These are phyloP conservation scores for Microcebus murinus DNA, from an alignment of 2,113 vertebrate species.

Conservation along the genomic window DNA sequence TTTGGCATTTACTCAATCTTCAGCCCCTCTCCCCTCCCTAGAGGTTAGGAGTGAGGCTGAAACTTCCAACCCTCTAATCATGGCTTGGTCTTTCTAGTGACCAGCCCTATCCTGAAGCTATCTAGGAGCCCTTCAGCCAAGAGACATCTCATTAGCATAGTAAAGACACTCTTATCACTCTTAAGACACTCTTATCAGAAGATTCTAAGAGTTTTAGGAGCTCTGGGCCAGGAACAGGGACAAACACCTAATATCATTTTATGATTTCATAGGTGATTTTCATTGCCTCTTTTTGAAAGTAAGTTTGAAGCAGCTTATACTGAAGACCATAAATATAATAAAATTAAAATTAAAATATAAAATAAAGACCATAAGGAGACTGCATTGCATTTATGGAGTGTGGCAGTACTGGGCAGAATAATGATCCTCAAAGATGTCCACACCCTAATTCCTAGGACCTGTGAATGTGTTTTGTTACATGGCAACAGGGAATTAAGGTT, in stretches of 20 bases:
- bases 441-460: neutral
- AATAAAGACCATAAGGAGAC: neutral
- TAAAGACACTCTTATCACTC: neutral
- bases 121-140: neutral
- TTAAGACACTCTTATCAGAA: neutral
- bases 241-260: neutral
- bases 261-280: neutral
- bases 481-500: neutral
- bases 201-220: neutral
- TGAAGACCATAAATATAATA: neutral
- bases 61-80: neutral
- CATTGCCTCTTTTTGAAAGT: neutral
- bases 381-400: neutral
- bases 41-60: neutral
- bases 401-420: neutral
- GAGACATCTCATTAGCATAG: neutral
- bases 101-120: neutral
- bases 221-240: neutral
- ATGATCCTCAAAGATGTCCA: neutral
- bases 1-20: neutral
- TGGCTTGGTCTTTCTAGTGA: neutral
- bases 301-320: neutral
- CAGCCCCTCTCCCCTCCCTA: neutral
- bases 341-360: slow-evolving; percentile 26
- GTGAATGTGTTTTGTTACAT: neutral